Conservation (phyloP, 1,140 invertebrate genomes). For the Brachionus paranguensis region DNA sequence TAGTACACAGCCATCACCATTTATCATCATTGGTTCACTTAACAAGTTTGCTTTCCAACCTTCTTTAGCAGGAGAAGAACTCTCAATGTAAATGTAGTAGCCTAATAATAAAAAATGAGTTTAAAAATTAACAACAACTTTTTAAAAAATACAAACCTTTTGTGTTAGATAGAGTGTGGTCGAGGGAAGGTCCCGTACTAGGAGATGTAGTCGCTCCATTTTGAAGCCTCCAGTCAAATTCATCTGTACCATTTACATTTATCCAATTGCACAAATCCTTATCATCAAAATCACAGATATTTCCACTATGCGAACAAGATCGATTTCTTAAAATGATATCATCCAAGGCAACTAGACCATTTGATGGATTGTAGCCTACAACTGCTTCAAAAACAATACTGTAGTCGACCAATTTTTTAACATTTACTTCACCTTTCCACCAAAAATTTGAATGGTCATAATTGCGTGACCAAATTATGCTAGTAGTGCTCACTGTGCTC, state of each 20-base stretch:
- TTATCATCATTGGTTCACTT: not conserved
- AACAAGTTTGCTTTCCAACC: slow-evolving; percentile 30
- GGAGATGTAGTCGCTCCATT: slow-evolving; percentile 43
- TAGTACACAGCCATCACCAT: slow-evolving; percentile 31
- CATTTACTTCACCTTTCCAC: slow-evolving; percentile 35
- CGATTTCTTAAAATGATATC: slow-evolving; percentile 6
- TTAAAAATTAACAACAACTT: not conserved
- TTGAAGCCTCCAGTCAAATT: slow-evolving; percentile 49
- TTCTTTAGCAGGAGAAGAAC: not conserved
- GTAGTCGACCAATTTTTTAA: not conserved
- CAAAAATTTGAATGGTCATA: slow-evolving; percentile 5
- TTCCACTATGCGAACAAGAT: not conserved
- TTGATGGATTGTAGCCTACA: not conserved
- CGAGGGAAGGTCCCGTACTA: slow-evolving; percentile 57
- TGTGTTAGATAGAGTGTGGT: slow-evolving; percentile 56
- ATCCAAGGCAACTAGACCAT: slow-evolving; percentile 35
- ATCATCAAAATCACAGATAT: slow-evolving; percentile 25
- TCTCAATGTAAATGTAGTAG: slow-evolving; percentile 42
- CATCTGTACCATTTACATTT: slow-evolving; percentile 18
- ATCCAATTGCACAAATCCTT: slow-evolving; percentile 39
- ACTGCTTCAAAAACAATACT: slow-evolving; percentile 12
- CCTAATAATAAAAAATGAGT: slow-evolving; percentile 16
- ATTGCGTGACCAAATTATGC: not conserved
- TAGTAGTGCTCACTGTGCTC: not conserved
- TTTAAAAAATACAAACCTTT: not conserved